These are phyloP conservation scores for Periphyllus acericola DNA, from an alignment of 2,888 invertebrate species.

Conservation along the genomic window DNA sequence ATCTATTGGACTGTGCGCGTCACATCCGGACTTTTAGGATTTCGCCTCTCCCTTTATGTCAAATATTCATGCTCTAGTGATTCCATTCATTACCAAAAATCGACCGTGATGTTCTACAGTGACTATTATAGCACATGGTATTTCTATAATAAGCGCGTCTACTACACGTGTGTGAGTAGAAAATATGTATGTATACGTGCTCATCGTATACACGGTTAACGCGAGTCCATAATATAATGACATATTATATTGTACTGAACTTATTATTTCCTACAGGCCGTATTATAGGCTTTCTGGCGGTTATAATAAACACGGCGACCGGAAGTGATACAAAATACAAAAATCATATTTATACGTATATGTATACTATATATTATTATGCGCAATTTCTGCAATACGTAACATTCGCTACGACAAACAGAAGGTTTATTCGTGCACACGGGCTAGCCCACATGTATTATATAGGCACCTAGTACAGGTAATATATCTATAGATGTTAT, in stretches of 20 bases:
- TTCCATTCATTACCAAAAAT: neutral
- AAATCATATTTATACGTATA: neutral
- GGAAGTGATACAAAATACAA: neutral
- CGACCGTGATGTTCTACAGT: neutral
- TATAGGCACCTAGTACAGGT: too few species aligned
- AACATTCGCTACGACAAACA: neutral
- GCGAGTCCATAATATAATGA: neutral
- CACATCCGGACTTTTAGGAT: neutral
- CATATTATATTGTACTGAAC: neutral
- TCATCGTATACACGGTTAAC: neutral
- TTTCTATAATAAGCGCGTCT: neutral
- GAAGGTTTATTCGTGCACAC: too few species aligned
- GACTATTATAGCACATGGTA: neutral
- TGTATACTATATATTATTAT: neutral
- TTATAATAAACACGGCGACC: neutral
- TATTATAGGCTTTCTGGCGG: neutral
- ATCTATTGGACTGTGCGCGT: neutral
- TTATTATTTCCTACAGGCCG: neutral
- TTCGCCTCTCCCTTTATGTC: conserved; percentile 19
- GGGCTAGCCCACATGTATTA: too few species aligned
- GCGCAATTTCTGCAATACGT: neutral
- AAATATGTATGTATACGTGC: neutral
- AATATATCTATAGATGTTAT: too few species aligned
- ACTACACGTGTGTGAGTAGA: neutral
- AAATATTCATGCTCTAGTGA: conserved; percentile 28